Conservation (phyloP, 2,888 invertebrate genomes). For the Perizoma affinitatum region DNA sequence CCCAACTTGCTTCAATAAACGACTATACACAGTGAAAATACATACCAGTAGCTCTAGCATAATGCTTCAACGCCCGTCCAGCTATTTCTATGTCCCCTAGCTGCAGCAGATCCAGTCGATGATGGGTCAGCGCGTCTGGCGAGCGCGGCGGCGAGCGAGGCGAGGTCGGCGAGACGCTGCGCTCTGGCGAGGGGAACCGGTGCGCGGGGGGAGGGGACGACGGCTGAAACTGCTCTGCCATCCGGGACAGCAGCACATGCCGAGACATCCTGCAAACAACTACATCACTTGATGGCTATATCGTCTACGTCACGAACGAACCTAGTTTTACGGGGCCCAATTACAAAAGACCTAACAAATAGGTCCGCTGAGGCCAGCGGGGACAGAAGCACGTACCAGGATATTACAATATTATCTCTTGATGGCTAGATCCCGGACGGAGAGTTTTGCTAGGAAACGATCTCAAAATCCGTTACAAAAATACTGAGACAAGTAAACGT, state of each 20-base stretch:
- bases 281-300: not conserved
- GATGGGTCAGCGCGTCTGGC: conserved; percentile 62
- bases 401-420: no score
- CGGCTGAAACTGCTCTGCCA: conserved; percentile 77
- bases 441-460: no score
- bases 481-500: no score
- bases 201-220: conserved; percentile 67
- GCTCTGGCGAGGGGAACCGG: conserved; percentile 71
- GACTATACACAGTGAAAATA: not conserved
- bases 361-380: no score
- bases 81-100: conserved; percentile 77
- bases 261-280: conserved; percentile 68
- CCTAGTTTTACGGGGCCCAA: no score
- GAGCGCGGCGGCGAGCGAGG: conserved; percentile 67
- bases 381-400: no score
- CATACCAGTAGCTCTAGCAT: conserved; percentile 78
- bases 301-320: no score
- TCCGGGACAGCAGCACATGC: conserved; percentile 74
- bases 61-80: conserved; percentile 77
- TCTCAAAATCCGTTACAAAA: no score
- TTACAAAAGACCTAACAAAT: no score
- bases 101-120: conserved; percentile 66
- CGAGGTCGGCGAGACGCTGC: conserved; percentile 68
- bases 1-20: no score
- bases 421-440: no score